Evolutionary conservation across 2,888 invertebrate genomes (phyloP).

Genomic region (Hemithea aestivaria): DNA sequence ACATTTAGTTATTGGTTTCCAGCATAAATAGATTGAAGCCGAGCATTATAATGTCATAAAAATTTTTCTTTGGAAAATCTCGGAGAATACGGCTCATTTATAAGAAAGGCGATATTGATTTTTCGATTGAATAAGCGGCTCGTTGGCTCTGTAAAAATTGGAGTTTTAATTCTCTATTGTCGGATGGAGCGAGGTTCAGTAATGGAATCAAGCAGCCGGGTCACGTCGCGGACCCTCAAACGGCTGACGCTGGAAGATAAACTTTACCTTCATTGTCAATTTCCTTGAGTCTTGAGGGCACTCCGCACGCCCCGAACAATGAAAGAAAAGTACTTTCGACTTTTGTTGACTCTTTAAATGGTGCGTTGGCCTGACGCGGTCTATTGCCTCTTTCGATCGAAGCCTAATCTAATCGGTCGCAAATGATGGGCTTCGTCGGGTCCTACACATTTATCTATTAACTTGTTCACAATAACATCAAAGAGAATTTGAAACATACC

Average conservation of each 20-base stretch:
- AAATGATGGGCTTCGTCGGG: conserved; percentile 9
- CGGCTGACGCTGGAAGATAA: conserved; percentile 72
- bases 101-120: conserved; percentile 51
- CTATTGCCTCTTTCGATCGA: conserved; percentile 34
- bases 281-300: conserved; percentile 65
- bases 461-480: too few relatives aligned
- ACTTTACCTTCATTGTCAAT: conserved; percentile 76
- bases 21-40: conserved; percentile 4
- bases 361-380: conserved; percentile 47
- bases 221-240: conserved; percentile 68
- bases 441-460: too few relatives aligned
- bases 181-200: conserved; percentile 39
- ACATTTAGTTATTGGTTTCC: conserved; percentile 1
- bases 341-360: conserved; percentile 67
- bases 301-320: conserved; percentile 63
- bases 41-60: conserved; percentile 11
- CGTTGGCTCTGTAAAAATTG: conserved; percentile 57
- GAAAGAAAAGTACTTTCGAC: conserved; percentile 67
- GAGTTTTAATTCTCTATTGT: conserved; percentile 67
- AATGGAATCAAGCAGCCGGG: conserved; percentile 66
- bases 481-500: too few relatives aligned
- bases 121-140: conserved; percentile 59
- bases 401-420: conserved; percentile 19
- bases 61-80: conserved; percentile 25
- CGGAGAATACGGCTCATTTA: conserved; percentile 36